These are phyloP conservation scores for Turnix velox DNA, from an alignment of 2,113 vertebrate genomes.

Conservation along the genomic window DNA sequence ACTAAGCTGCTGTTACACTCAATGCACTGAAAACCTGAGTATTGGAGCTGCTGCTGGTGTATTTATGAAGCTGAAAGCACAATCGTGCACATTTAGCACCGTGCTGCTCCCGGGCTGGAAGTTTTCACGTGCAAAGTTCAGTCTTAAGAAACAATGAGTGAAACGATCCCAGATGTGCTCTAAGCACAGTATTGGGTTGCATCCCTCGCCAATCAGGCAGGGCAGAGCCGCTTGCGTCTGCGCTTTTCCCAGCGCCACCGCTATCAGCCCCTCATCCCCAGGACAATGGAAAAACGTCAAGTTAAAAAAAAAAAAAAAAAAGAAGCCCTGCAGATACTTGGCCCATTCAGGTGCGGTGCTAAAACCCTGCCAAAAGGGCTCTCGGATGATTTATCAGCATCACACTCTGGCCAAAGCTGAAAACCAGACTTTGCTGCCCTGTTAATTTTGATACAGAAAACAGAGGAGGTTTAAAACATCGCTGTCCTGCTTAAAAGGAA, in stretches of 20 bases:
- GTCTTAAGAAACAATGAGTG: background rate
- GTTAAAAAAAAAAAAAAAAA: background rate
- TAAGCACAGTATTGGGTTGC: conserved; percentile 35
- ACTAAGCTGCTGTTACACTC: background rate
- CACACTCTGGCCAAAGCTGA: background rate
- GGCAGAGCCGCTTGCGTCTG: background rate
- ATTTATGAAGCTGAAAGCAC: background rate
- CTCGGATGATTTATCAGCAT: conserved; percentile 11
- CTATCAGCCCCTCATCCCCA: background rate
- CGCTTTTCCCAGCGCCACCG: background rate
- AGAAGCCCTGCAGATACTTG: conserved; percentile 40
- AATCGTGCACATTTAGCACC: background rate
- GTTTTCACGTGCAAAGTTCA: conserved; percentile 19
- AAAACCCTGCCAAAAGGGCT: conserved; percentile 33
- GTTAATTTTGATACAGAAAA: conserved; percentile 54
- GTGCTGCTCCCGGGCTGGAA: background rate
- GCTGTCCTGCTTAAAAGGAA: background rate
- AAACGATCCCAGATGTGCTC: conserved; percentile 62
- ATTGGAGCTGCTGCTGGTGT: background rate
- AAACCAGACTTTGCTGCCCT: conserved; percentile 37
- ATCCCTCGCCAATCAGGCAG: background rate
- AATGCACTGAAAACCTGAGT: background rate
- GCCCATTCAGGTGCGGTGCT: background rate
- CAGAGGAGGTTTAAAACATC: conserved; percentile 32
- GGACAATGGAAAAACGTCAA: conserved; percentile 30